Evolutionary conservation across 2,797 vertebrate genomes (phyloP), one percentile per base, ranked within the genome.

Genomic region (Decapterus maruadsi): DNA sequence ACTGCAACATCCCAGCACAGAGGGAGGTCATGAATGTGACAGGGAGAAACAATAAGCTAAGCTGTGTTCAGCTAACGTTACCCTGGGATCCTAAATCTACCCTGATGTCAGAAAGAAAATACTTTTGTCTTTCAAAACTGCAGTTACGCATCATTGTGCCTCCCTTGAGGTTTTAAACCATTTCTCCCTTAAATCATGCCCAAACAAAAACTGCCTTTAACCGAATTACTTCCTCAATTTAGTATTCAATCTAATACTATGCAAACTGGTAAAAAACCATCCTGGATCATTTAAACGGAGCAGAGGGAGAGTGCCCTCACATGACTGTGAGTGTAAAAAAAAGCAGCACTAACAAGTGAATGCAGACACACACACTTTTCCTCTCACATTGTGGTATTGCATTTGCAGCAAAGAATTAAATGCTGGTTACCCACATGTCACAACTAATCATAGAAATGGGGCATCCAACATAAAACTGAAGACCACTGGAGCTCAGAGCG

Each of bases 171-270:
- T 19, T 76, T 66, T 13, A 60, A 48, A 55, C 40, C 20, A 75
- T 8, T 10, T 22, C 54, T 29, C 42, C 22, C 6, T 48, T 69
- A 57, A 75, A 80, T 73, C 51, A 51, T 6, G 40, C 11, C 13
- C 4, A 77, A 70, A 72, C 51, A 77, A 80, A 75, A 85, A 48
- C 77, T 84, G 59, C 55, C 12, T 43, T 75, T 43, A 14, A 43
- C 14, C 4, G 42, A 43, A 43, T 43, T 43, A 43, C 14, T 13
- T 13, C 42, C 16, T 43, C 14, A 14, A 16, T 45, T 45, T 68
- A 43, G 14, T 43, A 51, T 63, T 40, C 57, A n/a, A 14, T 68
- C 0, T n/a, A 26, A n/a, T n/a, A 22, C 13, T n/a, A 57, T 4
- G 1, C 29, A 2, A 13, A 63, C 48, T 19, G 19, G 64, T 36